phyloP scores from a whole-genome alignment of 1,140 invertebrate genomes.

The Lithobius niger region DNA sequence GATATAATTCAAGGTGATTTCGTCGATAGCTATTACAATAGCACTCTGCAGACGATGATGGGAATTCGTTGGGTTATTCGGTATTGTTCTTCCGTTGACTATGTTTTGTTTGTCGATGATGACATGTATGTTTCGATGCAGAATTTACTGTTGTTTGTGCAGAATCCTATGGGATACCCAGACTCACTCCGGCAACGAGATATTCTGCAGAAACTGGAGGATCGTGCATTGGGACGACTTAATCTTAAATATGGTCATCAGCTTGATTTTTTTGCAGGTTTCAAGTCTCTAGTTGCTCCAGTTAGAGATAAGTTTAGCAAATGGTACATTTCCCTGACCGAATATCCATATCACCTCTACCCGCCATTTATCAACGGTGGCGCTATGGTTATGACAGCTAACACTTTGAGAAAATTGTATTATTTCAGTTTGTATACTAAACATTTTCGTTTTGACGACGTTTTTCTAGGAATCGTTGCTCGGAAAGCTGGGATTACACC shows the following conservation, averaged over 20 bases:
- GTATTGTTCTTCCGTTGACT: conserved; percentile 57
- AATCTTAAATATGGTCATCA: conserved; percentile 4
- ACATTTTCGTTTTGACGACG: conserved; percentile 76
- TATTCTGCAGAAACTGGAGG: too few relatives aligned
- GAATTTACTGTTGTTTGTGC: conserved; percentile 62
- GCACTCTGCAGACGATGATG: conserved; percentile 87
- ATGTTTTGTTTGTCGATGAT: conserved; percentile 80
- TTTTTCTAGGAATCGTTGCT: conserved; percentile 67
- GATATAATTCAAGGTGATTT: conserved; percentile 78
- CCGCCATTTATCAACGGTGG: conserved; percentile 87
- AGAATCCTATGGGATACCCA: conserved; percentile 55
- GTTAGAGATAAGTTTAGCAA: conserved; percentile 61
- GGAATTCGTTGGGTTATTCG: conserved; percentile 68
- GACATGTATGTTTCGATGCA: conserved; percentile 83
- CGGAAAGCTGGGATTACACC: conserved; percentile 61
- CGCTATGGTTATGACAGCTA: conserved; percentile 60
- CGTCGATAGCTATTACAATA: conserved; percentile 73
- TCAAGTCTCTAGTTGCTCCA: conserved; percentile 59
- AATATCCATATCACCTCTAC: conserved; percentile 76
- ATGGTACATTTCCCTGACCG: conserved; percentile 69
- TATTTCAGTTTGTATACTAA: conserved; percentile 63
- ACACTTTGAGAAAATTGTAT: conserved; percentile 56
- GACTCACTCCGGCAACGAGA: conserved; percentile 28
- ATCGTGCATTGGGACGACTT: neutral
- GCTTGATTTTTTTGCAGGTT: conserved; percentile 54